A percentile compares a stretch with the other conserved stretches of the same genome.
These are phyloP conservation scores for Cotesia glomerata DNA, from an alignment of 1,140 invertebrate species.

Conservation along the genomic window DNA sequence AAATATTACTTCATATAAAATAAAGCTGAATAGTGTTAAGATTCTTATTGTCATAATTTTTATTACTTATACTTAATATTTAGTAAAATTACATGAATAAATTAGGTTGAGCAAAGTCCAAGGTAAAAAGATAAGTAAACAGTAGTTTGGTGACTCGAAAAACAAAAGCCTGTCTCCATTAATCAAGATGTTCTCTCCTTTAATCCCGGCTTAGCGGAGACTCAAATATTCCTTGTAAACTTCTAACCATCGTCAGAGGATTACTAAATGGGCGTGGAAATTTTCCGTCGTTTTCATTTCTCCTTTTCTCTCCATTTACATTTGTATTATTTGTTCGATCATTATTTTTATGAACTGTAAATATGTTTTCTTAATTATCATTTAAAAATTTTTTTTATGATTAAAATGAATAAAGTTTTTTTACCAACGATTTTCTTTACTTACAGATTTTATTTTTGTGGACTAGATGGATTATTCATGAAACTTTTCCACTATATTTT, in stretches of 20 bases:
- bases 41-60: neutral
- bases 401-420: no score
- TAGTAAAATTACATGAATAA: neutral
- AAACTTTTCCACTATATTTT: no score
- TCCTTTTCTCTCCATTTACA: slow-evolving; percentile 36
- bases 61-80: neutral
- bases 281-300: slow-evolving; percentile 40
- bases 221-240: slow-evolving; percentile 62
- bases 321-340: neutral
- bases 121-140: neutral
- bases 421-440: no score
- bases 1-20: no score
- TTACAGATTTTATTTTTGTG: no score
- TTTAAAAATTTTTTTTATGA: no score
- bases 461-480: no score
- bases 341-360: neutral
- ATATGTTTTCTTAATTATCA: neutral
- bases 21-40: neutral
- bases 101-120: neutral
- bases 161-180: slow-evolving; percentile 54
- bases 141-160: slow-evolving; percentile 33
- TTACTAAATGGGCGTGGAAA: slow-evolving; percentile 53
- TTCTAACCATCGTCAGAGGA: slow-evolving; percentile 50
- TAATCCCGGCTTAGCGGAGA: slow-evolving; percentile 58
- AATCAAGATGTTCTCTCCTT: slow-evolving; percentile 57